Evolutionary conservation across 2,888 invertebrate species (phyloP), one percentile per base, ranked within the genome.

Genomic region (Drosophila nigricruria): DNA sequence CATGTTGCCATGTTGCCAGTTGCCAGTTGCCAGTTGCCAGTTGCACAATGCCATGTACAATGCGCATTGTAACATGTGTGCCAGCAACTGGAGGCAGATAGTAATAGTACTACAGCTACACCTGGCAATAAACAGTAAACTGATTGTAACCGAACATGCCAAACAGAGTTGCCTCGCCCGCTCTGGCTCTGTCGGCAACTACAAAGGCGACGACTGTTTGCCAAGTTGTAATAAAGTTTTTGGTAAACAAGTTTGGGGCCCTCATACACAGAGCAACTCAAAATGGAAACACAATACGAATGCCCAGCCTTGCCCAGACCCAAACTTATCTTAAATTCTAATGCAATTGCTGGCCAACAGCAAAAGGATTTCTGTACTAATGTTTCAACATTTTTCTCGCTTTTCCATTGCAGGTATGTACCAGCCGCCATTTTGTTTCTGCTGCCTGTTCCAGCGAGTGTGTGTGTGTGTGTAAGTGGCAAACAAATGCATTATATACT

Each of bases 171-270:
- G 10, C 57, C 23, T 18, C 36, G 20, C 14, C 12, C 38, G 14
- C n/a, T 40, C 20, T 14, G 12, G 0, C 9, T 59, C 34, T 27
- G 38, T 38, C 45, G 53, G 57, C 57, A 52, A 65, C 71, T 82
- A 84, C 87, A 87, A 87, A 87, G 87, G 87, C 83, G 83, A 71
- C 70, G 89, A 83, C 89, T 85, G 84, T 88, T 89, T 89, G 88
- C 86, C 80, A 82, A 88, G 74, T 85, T 89, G 88, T 86, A 86
- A 86, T 86, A 88, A 86, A 88, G 83, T 88, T 88, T 88, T 88
- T 86, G 74, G 79, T 85, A 88, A 86, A 85, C 88, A 86, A 81
- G 77, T 80, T 72, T 52, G 36, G 49, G 27, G 34, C 27, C 40
- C 52, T 36, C 56, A 5, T 10, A 30, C 30, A 30, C 30, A 57